Evolutionary conservation across 2,888 invertebrate genomes (phyloP).

Genomic region (Abrostola triplasia): DNA sequence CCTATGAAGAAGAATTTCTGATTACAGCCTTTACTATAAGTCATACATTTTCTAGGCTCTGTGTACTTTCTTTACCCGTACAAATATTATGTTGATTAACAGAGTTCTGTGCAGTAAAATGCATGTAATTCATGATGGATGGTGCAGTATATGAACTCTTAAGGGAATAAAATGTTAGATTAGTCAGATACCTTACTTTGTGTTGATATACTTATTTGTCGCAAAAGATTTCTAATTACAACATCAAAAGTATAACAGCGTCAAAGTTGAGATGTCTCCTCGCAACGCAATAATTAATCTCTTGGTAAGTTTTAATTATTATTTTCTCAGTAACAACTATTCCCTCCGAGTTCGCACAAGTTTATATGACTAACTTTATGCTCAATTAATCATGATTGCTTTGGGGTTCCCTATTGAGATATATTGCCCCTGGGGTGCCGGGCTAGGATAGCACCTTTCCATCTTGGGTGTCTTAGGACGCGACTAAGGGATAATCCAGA

Average conservation of each 20-base stretch:
- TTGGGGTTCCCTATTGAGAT: slow-evolving; percentile 11
- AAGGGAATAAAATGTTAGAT: too few relatives aligned
- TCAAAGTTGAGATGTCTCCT: slow-evolving; percentile 33
- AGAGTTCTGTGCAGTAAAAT: not conserved
- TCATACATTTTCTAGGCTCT: too few relatives aligned
- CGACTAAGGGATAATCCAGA: too few relatives aligned
- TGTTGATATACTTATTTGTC: slow-evolving; percentile 3
- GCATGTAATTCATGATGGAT: too few relatives aligned
- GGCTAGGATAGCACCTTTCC: too few relatives aligned
- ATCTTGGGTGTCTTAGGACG: too few relatives aligned
- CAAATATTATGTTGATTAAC: too few relatives aligned
- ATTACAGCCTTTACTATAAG: too few relatives aligned
- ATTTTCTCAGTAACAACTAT: slow-evolving; percentile 40
- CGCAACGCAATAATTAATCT: slow-evolving; percentile 41
- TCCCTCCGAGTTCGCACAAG: slow-evolving; percentile 23
- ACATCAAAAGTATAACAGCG: slow-evolving; percentile 15
- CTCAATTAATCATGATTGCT: slow-evolving; percentile 35
- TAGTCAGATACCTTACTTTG: not conserved
- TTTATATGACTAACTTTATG: slow-evolving; percentile 23
- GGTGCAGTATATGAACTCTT: too few relatives aligned
- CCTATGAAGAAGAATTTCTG: too few relatives aligned
- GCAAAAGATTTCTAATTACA: slow-evolving; percentile 35
- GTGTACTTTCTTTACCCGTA: too few relatives aligned
- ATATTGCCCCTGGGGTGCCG: too few relatives aligned
- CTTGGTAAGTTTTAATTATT: slow-evolving; percentile 47